Conservation (phyloP, 2,797 vertebrate genomes). For the Acridotheres tristis region DNA sequence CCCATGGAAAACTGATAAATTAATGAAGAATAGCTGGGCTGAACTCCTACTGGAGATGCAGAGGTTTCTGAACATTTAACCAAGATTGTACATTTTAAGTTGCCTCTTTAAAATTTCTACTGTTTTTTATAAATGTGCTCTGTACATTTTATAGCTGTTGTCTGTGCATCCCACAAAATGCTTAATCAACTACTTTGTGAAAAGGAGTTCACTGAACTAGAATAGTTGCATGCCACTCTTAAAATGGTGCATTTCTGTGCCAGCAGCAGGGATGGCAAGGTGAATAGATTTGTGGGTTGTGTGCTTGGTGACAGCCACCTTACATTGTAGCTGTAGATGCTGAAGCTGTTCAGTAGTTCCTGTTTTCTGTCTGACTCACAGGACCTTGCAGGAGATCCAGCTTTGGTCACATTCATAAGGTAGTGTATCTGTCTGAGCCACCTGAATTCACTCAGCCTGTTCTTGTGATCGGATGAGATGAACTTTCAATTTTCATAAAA, state of each 20-base stretch:
- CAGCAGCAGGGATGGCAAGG: not conserved
- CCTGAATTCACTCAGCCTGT: not conserved
- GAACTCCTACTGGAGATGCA: not conserved
- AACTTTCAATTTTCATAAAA: not conserved
- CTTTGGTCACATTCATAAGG: not conserved
- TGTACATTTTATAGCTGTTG: not conserved
- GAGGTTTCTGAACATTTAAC: not conserved
- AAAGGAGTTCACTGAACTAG: not conserved
- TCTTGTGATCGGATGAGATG: not conserved
- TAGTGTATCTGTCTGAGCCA: not conserved
- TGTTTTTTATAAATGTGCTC: not conserved
- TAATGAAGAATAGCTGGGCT: not conserved
- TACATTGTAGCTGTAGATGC: not conserved
- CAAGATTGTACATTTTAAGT: not conserved
- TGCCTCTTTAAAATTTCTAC: not conserved
- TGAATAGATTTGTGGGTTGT: not conserved
- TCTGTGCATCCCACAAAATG: not conserved
- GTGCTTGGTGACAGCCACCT: not conserved
- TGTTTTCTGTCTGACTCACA: not conserved
- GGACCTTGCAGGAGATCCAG: not conserved
- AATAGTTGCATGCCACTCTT: not conserved
- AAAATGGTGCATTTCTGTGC: not conserved
- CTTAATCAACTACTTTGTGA: not conserved
- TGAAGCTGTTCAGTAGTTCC: not conserved
- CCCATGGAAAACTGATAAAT: not conserved